Evolutionary conservation across 2,888 invertebrate genomes (phyloP).

Genomic region (Apodemia zela): DNA sequence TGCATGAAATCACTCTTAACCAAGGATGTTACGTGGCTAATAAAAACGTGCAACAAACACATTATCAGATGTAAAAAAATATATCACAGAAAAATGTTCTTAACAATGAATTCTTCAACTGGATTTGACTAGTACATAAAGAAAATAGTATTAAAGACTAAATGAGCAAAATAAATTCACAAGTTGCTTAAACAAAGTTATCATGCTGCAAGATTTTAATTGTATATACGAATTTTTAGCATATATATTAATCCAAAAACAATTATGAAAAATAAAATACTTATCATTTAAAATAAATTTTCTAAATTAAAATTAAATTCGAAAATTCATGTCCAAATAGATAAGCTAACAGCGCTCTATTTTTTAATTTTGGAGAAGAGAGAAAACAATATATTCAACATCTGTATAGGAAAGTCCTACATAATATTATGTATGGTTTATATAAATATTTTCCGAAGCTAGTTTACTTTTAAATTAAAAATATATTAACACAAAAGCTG

Average conservation of each 20-base stretch:
- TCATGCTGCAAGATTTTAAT: not conserved
- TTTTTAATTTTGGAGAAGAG: not conserved
- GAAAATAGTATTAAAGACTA: conserved; percentile 44
- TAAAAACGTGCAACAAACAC: conserved; percentile 40
- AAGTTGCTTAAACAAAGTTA: conserved; percentile 16
- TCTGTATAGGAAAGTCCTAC: not conserved
- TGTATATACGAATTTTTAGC: no score
- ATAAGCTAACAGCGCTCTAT: no score
- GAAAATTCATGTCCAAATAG: no score
- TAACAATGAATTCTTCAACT: conserved; percentile 50
- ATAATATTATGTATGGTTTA: not conserved
- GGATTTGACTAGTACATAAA: conserved; percentile 67
- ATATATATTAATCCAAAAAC: no score
- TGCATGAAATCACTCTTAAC: conserved; percentile 17
- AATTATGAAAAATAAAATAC: no score
- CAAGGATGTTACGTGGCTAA: conserved; percentile 70
- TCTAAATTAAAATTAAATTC: no score
- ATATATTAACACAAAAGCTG: not conserved
- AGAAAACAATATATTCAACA: not conserved
- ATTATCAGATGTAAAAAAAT: conserved; percentile 36
- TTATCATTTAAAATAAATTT: no score
- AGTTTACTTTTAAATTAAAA: not conserved
- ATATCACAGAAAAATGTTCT: conserved; percentile 67
- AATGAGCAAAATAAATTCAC: conserved; percentile 42
- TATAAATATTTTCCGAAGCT: not conserved